Evolutionary conservation across 2,888 invertebrate species (phyloP).

Genomic region (Hoplodrina blanda): DNA sequence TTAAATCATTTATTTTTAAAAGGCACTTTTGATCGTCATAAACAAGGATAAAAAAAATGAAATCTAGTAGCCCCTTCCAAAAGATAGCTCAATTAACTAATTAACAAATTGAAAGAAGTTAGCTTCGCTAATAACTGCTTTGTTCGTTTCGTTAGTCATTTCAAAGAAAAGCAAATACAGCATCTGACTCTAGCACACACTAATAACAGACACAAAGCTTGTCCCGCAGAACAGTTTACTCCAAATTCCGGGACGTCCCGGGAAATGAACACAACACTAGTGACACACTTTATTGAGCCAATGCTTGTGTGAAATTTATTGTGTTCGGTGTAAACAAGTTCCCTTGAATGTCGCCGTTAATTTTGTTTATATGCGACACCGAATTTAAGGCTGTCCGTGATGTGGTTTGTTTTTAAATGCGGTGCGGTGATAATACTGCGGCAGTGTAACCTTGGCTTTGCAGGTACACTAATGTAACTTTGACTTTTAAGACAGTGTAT

Average conservation of each 20-base stretch:
- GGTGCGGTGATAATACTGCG: neutral
- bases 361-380: constrained; percentile 55
- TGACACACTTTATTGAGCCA: constrained; percentile 59
- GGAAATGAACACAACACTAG: constrained; percentile 59
- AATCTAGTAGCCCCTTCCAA: too few relatives aligned
- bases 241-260: constrained; percentile 44
- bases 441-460: neutral
- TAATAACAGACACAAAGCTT: constrained; percentile 3
- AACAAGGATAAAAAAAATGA: too few relatives aligned
- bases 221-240: constrained; percentile 27
- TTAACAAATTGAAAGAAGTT: neutral
- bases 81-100: neutral
- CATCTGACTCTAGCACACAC: neutral
- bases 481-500: neutral
- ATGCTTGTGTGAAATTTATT: constrained; percentile 63
- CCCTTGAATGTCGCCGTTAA: constrained; percentile 56
- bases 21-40: too few relatives aligned
- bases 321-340: constrained; percentile 64
- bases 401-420: constrained; percentile 39
- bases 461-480: neutral
- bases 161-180: neutral
- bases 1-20: too few relatives aligned
- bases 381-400: constrained; percentile 42
- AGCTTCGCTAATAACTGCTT: neutral
- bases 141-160: too few relatives aligned